These are phyloP conservation scores for Lasioglossum baleicum DNA, from an alignment of 1,140 invertebrate species.

Conservation along the genomic window DNA sequence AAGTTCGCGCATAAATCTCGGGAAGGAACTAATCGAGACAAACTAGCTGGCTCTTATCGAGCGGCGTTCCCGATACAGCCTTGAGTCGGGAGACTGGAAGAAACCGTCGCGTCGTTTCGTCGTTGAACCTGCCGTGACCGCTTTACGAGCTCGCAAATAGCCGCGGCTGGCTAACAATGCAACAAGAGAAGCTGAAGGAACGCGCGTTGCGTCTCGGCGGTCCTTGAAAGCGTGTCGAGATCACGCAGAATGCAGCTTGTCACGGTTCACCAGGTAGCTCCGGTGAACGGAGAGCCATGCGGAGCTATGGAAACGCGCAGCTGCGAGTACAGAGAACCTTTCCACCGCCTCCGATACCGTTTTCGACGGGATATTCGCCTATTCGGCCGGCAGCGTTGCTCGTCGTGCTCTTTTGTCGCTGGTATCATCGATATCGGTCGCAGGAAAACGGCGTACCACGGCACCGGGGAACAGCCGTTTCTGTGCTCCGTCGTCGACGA, in stretches of 20 bases:
- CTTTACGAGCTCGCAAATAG: slow-evolving; percentile 46
- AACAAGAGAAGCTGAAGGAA: slow-evolving; percentile 37
- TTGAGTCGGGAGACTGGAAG: neutral
- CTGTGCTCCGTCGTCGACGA: no score
- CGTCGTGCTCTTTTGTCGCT: no score
- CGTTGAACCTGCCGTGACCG: slow-evolving; percentile 1
- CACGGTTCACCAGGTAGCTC: slow-evolving; percentile 38
- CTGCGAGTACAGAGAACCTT: neutral
- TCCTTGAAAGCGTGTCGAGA: slow-evolving; percentile 46
- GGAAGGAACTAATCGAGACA: no score
- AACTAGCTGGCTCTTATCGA: no score
- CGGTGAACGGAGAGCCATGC: slow-evolving; percentile 19
- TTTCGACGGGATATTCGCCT: neutral
- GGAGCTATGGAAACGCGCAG: neutral
- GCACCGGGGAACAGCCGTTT: no score
- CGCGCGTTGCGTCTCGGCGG: slow-evolving; percentile 19
- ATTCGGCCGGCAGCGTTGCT: neutral
- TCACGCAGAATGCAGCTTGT: slow-evolving; percentile 22
- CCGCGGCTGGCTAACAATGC: slow-evolving; percentile 24
- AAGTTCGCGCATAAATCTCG: no score
- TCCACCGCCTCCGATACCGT: neutral
- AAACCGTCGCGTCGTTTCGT: neutral
- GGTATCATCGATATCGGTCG: no score
- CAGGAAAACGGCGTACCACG: no score
- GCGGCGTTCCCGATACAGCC: no score